phyloP scores from a whole-genome alignment of 2,888 invertebrate genomes.

The Leuctra nigra region DNA sequence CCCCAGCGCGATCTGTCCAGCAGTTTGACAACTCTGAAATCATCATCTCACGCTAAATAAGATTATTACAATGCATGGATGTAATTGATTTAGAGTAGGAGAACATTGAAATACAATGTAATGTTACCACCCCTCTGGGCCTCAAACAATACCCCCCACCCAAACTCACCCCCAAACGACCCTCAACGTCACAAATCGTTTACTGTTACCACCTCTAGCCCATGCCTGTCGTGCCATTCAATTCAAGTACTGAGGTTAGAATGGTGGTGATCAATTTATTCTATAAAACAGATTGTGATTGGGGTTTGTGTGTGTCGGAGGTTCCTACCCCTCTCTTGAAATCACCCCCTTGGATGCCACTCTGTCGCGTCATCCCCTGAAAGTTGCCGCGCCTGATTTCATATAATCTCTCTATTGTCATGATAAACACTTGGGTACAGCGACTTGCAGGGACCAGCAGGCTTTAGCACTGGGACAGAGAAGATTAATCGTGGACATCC shows the following conservation, averaged over 20 bases:
- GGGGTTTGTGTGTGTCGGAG: constrained; percentile 5
- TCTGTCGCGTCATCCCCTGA: not conserved
- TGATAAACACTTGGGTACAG: constrained; percentile 12
- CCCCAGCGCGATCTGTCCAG: too few species aligned
- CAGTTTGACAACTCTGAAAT: too few species aligned
- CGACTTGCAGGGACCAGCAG: too few species aligned
- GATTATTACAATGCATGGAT: constrained; percentile 14
- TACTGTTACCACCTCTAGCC: not conserved
- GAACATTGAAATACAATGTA: not conserved
- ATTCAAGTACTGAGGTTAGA: not conserved
- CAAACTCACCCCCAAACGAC: constrained; percentile 1
- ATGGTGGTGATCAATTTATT: constrained; percentile 12
- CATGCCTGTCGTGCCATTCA: too few species aligned
- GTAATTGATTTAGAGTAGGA: constrained; percentile 10
- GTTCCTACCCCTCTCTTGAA: too few species aligned
- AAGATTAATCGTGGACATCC: too few species aligned
- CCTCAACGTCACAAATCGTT: constrained; percentile 13
- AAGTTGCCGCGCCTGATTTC: constrained; percentile 11
- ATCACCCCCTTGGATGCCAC: not conserved
- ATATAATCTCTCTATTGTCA: constrained; percentile 14
- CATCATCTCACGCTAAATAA: not conserved
- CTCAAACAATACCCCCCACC: constrained; percentile 2
- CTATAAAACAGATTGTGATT: constrained; percentile 12
- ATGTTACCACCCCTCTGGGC: too few species aligned
- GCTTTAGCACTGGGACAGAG: too few species aligned